Conservation (phyloP, 2,797 vertebrate species). For the Philypnodon macrostomus region DNA sequence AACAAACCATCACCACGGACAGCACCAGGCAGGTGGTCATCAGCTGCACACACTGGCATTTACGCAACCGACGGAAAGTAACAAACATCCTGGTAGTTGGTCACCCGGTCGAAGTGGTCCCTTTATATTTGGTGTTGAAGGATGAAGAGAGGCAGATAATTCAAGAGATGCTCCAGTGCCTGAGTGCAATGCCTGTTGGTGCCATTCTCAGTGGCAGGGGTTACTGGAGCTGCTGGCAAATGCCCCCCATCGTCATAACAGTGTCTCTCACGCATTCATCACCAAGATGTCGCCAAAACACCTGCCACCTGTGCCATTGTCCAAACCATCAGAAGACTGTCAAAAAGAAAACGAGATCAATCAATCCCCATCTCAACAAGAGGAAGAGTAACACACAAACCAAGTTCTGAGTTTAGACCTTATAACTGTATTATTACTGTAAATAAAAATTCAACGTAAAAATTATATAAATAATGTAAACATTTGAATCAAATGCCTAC, state of each 20-base stretch:
- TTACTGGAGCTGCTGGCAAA: conserved; percentile 24
- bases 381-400: background rate
- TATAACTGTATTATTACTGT: too few relatives aligned
- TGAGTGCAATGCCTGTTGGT: conserved; percentile 28
- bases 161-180: conserved; percentile 31
- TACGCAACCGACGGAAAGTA: conserved; percentile 79
- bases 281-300: conserved; percentile 12
- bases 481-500: too few relatives aligned
- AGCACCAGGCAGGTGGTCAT: conserved; percentile 83
- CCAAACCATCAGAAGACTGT: conserved; percentile 1
- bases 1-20: conserved; percentile 84
- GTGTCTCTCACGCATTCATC: background rate
- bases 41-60: conserved; percentile 82
- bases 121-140: conserved; percentile 43
- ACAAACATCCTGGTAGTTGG: conserved; percentile 82
- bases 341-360: background rate
- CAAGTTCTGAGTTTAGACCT: too few relatives aligned
- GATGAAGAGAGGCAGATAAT: conserved; percentile 2
- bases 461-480: too few relatives aligned
- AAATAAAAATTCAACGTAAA: too few relatives aligned
- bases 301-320: conserved; percentile 2
- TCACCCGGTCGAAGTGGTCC: conserved; percentile 25
- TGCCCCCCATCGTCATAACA: conserved; percentile 3
- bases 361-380: background rate
- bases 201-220: conserved; percentile 52